Percentiles rank a stretch among this genome's conserved stretches.
Evolutionary conservation across 2,888 invertebrate genomes (phyloP).

Genomic region (Leptarthrus brevirostris): DNA sequence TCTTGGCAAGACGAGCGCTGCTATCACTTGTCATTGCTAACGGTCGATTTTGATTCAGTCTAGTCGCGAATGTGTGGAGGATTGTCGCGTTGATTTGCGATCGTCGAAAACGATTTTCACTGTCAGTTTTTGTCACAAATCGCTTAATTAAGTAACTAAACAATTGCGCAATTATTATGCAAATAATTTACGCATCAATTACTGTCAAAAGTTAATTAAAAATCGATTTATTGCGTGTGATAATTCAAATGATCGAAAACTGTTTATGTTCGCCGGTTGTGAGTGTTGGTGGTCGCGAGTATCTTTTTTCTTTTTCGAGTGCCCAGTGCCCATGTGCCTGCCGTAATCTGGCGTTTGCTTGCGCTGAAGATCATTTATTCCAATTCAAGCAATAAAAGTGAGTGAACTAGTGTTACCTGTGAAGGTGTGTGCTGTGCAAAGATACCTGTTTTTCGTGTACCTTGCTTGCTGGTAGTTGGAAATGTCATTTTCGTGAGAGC

Average conservation of each 20-base stretch:
- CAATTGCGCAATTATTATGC: conserved; percentile 24
- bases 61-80: conserved; percentile 23
- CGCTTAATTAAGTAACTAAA: not conserved
- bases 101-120: not conserved
- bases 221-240: not conserved
- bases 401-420: not conserved
- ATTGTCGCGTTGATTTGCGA: not conserved
- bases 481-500: conserved; percentile 33
- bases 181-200: conserved; percentile 22
- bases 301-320: not conserved
- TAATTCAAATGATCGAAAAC: not conserved
- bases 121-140: not conserved
- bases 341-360: not conserved
- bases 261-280: conserved; percentile 18
- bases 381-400: conserved; percentile 2
- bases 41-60: conserved; percentile 31
- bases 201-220: not conserved
- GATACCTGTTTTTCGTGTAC: conserved; percentile 6
- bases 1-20: too few species aligned
- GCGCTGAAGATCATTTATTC: not conserved
- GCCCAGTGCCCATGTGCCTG: not conserved
- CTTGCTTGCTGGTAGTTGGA: not conserved
- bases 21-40: conserved; percentile 28
- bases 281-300: not conserved
- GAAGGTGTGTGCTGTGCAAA: conserved; percentile 9